Evolutionary conservation across 92 coral and sea anemone genomes (phyloP).

Genomic region (Parazoanthus darwini): DNA sequence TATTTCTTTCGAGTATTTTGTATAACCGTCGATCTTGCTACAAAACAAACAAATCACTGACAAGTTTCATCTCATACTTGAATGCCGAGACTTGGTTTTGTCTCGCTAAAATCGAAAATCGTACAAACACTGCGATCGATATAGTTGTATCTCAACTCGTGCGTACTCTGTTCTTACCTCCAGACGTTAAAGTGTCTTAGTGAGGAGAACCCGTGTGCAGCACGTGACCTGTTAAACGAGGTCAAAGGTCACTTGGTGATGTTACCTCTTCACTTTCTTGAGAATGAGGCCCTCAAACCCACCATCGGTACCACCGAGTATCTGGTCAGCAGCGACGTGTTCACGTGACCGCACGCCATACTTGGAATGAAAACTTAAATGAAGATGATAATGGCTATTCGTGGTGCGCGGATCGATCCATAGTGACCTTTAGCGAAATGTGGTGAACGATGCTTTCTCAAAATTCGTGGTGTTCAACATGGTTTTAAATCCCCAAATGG

Average conservation of each 20-base stretch:
- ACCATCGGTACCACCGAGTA: slow-evolving; percentile 84
- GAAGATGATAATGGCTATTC: not conserved
- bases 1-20: no score
- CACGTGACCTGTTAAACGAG: slow-evolving; percentile 62
- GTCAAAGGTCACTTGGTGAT: slow-evolving; percentile 90
- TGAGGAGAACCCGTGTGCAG: slow-evolving; percentile 51
- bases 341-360: slow-evolving; percentile 59
- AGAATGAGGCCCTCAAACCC: slow-evolving; percentile 84
- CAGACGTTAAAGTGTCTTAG: slow-evolving; percentile 59
- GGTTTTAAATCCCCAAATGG: not conserved
- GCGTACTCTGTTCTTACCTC: not conserved
- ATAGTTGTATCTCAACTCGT: not conserved
- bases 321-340: slow-evolving; percentile 69
- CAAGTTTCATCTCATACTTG: no score
- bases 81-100: no score
- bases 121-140: not conserved
- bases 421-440: not conserved
- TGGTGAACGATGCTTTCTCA: not conserved
- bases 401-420: not conserved
- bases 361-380: not conserved
- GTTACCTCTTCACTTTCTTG: slow-evolving; percentile 85
- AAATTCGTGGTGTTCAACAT: no score
- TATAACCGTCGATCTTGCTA: no score
- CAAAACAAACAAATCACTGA: no score
- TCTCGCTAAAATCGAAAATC: no score